Base-by-base conservation (phyloP, 2,113 vertebrate genomes). In the Ailurus styani region DNA sequence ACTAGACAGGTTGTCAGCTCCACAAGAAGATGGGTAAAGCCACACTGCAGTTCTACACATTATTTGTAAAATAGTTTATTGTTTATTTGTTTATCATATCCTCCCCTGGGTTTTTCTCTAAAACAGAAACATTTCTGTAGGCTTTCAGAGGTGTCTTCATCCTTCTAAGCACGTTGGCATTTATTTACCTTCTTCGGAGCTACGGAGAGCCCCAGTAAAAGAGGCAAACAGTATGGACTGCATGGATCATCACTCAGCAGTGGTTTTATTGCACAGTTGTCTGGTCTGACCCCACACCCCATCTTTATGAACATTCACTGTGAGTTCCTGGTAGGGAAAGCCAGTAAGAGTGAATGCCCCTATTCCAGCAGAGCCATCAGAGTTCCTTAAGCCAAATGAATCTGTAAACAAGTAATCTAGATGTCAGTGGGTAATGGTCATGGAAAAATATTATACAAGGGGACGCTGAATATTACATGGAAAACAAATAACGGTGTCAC, bases 361-460 rank as follows among this genome's bases (percentile, higher is more conserved):
- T 21, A 15, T 47, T 82, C 8, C 12, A 57, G 21, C 55, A 37
- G 7, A 73, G 70, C 42, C 31, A 21, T 31, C 45, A 52, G 62
- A 72, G 45, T 70, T 70, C 78, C 40, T 42, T 62, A 83, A 52
- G 31, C 37, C 66, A 90, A 37, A 83, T 29, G 17, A 81, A 57
- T 81, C 64, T 78, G 42, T 68, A 21, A 40, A 87, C 60, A 90
- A 87, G 75, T 47, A 40, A 95, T 42, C 84, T 92, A 34, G 18
- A 62, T 85, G 10, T 73, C 78, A n/a, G 6, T 23, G 68, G 20
- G n/a, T 37, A 82, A 42, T 4, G 72, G 37, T 78, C 60, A 29
- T 34, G 20, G 40, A 78, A 78, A 79, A 95, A 87, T n/a, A 50
- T 87, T 70, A 47, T 45, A 72, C 2, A 25, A 70, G 64, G 72